A percentile compares a stretch with the other conserved stretches of the same genome.
Evolutionary conservation across 2,113 vertebrate species (phyloP).

Genomic region (Rhea pennata): DNA sequence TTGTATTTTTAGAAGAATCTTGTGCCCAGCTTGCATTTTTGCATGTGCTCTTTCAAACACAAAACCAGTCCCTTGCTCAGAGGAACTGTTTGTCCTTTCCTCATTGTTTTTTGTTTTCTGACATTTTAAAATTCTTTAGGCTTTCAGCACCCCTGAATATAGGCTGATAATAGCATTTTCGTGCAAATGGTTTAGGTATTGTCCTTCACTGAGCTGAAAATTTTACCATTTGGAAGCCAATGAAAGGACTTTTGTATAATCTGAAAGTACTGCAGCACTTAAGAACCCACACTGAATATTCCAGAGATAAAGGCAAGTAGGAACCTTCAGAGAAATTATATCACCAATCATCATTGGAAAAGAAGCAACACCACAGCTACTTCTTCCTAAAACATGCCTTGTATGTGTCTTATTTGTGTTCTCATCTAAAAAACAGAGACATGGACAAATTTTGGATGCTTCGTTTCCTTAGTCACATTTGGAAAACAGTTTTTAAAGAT

Average conservation of each 20-base stretch:
- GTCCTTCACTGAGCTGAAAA: neutral
- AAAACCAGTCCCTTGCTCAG: neutral
- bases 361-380: neutral
- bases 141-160: neutral
- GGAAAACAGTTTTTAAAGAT: neutral
- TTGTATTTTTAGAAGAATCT: neutral
- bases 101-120: neutral
- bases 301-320: neutral
- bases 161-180: neutral
- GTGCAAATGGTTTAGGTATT: fast-evolving
- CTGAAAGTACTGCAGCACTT: neutral
- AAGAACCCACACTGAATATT: neutral
- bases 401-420: neutral
- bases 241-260: neutral
- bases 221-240: neutral
- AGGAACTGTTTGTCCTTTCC: neutral
- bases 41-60: neutral
- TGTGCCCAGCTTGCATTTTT: neutral
- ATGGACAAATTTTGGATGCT: neutral
- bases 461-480: neutral
- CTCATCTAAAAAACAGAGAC: neutral
- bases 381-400: neutral
- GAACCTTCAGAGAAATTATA: neutral
- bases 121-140: neutral
- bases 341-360: neutral